phyloP scores from a whole-genome alignment of 2,113 vertebrate genomes.

The Xiphophorus couchianus region DNA sequence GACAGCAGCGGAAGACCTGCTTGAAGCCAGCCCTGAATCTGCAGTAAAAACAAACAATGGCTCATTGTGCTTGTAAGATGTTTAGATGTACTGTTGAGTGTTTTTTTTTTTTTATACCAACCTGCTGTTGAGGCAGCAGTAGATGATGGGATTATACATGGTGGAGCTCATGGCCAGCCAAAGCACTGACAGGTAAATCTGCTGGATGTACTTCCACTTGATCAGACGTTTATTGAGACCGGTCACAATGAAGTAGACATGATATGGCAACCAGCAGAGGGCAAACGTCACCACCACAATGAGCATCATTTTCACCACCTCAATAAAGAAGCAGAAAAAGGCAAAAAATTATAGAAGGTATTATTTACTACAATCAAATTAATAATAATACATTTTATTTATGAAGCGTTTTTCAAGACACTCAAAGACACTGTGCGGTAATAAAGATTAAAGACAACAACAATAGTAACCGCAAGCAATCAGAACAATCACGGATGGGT shows the following conservation, averaged over 20 bases:
- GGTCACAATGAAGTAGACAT: constrained; percentile 91
- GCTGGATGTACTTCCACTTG: constrained; percentile 95
- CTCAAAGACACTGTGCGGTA: no score
- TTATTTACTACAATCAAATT: no score
- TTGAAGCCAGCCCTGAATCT: constrained; percentile 80
- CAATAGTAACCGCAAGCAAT: no score
- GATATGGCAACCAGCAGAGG: constrained; percentile 96
- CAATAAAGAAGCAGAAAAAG: constrained; percentile 36
- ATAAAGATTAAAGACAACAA: no score
- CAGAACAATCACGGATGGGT: no score
- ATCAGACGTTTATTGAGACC: constrained; percentile 86
- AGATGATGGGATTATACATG: constrained; percentile 99
- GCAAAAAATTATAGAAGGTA: no score
- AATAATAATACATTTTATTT: no score
- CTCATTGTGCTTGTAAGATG: neutral
- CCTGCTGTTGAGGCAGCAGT: constrained; percentile 98
- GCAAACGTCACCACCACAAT: constrained; percentile 95
- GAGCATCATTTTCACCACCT: constrained; percentile 99
- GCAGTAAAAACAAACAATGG: constrained; percentile 13
- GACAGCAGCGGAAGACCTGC: constrained; percentile 74
- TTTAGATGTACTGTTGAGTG: neutral
- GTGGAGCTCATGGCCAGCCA: constrained; percentile 99
- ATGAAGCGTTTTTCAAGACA: no score
- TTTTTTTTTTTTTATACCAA: constrained; percentile 61
- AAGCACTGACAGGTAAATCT: constrained; percentile 93